Conservation (phyloP, 2,113 vertebrate species). For the Macquaria ambigua region DNA sequence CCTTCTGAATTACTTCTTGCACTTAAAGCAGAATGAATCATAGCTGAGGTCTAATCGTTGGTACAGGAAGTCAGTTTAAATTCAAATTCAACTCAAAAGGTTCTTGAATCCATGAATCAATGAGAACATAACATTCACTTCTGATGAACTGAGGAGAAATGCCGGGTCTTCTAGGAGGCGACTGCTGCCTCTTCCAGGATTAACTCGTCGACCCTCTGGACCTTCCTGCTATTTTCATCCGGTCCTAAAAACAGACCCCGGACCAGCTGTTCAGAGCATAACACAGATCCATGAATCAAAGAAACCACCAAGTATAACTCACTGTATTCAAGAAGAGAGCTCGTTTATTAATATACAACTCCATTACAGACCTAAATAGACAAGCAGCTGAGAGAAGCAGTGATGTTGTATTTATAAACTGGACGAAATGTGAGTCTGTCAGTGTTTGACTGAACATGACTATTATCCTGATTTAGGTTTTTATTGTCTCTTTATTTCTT, state of each 20-base stretch:
- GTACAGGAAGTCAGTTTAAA: fast-evolving
- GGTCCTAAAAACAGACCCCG: slow-evolving; percentile 66
- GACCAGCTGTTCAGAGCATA: slow-evolving; percentile 69
- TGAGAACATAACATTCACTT: fast-evolving
- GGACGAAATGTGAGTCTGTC: slow-evolving; percentile 20
- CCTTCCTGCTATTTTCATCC: slow-evolving; percentile 68
- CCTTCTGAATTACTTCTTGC: background rate
- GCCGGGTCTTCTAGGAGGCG: slow-evolving; percentile 5
- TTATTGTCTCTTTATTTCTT: background rate
- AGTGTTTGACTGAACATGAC: background rate
- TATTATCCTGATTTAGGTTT: too few relatives aligned
- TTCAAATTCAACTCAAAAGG: background rate
- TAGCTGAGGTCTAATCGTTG: fast-evolving
- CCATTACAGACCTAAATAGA: slow-evolving; percentile 37
- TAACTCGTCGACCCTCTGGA: background rate
- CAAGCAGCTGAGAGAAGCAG: slow-evolving; percentile 40
- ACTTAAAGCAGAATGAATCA: background rate
- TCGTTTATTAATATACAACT: slow-evolving; percentile 57
- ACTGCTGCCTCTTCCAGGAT: background rate
- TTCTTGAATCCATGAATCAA: background rate
- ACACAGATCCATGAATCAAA: slow-evolving; percentile 21
- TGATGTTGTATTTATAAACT: slow-evolving; percentile 48
- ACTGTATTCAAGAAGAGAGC: slow-evolving; percentile 33
- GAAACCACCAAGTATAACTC: slow-evolving; percentile 43
- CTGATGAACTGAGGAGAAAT: background rate